phyloP scores from a whole-genome alignment of 2,113 vertebrate genomes.

The Galemys pyrenaicus region DNA sequence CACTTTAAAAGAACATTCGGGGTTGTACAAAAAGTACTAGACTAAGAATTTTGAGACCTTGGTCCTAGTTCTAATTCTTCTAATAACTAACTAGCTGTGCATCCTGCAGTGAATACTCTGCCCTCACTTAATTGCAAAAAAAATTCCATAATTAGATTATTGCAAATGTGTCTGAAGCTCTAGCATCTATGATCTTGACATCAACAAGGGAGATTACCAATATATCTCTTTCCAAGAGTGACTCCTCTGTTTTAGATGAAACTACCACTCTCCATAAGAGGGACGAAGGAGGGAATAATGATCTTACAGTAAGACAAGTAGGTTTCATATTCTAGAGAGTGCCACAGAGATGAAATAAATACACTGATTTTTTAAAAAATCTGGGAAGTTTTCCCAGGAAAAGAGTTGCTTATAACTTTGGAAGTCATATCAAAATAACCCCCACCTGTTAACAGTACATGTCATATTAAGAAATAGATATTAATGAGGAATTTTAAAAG shows the following conservation, averaged over 20 bases:
- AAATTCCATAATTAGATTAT: neutral
- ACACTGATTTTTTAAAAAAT: conserved; percentile 19
- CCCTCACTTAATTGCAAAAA: neutral
- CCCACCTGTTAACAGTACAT: conserved; percentile 66
- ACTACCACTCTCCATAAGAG: neutral
- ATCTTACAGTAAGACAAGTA: neutral
- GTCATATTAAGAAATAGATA: conserved; percentile 72
- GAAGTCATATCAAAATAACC: conserved; percentile 73
- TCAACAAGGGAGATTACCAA: neutral
- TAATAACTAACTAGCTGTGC: neutral
- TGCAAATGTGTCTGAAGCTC: neutral
- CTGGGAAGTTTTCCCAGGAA: conserved; percentile 70
- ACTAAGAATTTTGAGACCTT: neutral
- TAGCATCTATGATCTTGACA: neutral
- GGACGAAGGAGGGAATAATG: neutral
- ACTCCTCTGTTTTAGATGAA: neutral
- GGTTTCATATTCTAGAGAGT: neutral
- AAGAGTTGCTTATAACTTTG: conserved; percentile 62
- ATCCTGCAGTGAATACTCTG: neutral
- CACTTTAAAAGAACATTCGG: neutral
- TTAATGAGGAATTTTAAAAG: conserved; percentile 66
- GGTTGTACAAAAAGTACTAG: neutral
- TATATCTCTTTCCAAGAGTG: neutral
- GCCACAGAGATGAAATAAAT: conserved; percentile 41
- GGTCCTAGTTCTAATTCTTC: neutral